Evolutionary conservation across 2,888 invertebrate genomes (phyloP).

Genomic region (Andrena fulva): DNA sequence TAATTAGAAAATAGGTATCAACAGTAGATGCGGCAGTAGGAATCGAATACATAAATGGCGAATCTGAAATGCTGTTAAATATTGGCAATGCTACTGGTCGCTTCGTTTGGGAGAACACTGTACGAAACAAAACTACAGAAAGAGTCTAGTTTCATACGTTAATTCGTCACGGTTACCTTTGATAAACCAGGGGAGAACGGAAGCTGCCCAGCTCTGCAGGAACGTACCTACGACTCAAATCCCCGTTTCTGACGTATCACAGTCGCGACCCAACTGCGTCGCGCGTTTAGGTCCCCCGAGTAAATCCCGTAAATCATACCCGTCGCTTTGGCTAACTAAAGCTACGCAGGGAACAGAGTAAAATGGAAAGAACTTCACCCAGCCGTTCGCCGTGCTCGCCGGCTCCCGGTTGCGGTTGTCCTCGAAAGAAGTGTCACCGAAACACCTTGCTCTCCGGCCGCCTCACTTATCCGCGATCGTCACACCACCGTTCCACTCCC

Average conservation of each 20-base stretch:
- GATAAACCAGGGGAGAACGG: neutral
- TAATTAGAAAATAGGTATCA: too few species aligned
- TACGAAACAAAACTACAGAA: too few species aligned
- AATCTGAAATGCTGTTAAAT: too few species aligned
- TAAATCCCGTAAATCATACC: constrained; percentile 25
- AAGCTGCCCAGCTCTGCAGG: neutral
- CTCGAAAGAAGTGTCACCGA: constrained; percentile 29
- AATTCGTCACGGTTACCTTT: neutral
- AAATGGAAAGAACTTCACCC: constrained; percentile 23
- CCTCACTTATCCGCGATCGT: constrained; percentile 29
- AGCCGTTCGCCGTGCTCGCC: constrained; percentile 6
- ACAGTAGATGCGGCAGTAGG: too few species aligned
- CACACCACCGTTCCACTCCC: constrained; percentile 38
- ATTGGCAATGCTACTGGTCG: too few species aligned
- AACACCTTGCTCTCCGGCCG: constrained; percentile 67
- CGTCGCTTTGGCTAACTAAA: constrained; percentile 29
- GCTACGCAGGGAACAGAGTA: constrained; percentile 31
- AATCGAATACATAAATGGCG: too few species aligned
- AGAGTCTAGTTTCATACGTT: too few species aligned
- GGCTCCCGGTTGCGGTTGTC: constrained; percentile 1
- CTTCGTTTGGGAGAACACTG: too few species aligned
- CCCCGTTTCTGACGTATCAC: constrained; percentile 52
- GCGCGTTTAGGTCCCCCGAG: constrained; percentile 47
- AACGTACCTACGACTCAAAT: neutral
- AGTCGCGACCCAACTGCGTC: constrained; percentile 42